phyloP scores from a whole-genome alignment of 2,113 vertebrate genomes.

The Lipotes vexillifer region DNA sequence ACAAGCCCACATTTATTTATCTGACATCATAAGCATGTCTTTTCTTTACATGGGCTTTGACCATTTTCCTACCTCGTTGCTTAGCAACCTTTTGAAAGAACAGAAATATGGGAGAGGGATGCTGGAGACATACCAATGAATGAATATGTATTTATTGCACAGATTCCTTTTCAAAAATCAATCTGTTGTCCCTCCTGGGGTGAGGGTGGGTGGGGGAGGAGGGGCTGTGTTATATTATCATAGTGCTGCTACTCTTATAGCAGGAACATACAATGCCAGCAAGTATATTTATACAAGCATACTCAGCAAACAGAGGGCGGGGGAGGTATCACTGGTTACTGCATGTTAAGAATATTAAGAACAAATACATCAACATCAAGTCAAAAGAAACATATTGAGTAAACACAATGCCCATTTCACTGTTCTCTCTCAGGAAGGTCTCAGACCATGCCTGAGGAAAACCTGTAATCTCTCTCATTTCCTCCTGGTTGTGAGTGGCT shows the following conservation, averaged over 20 bases:
- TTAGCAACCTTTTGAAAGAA: conserved; percentile 56
- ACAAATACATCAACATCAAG: neutral
- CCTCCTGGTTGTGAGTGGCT: neutral
- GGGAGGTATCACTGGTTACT: neutral
- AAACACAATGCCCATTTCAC: neutral
- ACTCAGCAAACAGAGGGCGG: neutral
- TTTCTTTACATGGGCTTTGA: conserved; percentile 43
- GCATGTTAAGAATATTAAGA: neutral
- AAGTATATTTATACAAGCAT: neutral
- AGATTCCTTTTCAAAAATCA: conserved; percentile 47
- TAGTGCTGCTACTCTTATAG: neutral
- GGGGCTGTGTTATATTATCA: neutral
- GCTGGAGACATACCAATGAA: conserved; percentile 21
- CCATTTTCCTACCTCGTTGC: conserved; percentile 62
- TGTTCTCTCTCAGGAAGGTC: neutral
- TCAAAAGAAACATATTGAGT: neutral
- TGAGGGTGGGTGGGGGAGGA: neutral
- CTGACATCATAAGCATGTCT: conserved; percentile 48
- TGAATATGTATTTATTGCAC: conserved; percentile 38
- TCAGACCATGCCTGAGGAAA: neutral
- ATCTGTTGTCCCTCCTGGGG: neutral
- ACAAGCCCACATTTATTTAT: conserved; percentile 44
- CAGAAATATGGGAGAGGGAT: conserved; percentile 32
- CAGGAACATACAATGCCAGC: neutral
- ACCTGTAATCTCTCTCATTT: neutral